phyloP scores from a whole-genome alignment of 1,140 invertebrate species.

The Cardiocondyla obscurior region DNA sequence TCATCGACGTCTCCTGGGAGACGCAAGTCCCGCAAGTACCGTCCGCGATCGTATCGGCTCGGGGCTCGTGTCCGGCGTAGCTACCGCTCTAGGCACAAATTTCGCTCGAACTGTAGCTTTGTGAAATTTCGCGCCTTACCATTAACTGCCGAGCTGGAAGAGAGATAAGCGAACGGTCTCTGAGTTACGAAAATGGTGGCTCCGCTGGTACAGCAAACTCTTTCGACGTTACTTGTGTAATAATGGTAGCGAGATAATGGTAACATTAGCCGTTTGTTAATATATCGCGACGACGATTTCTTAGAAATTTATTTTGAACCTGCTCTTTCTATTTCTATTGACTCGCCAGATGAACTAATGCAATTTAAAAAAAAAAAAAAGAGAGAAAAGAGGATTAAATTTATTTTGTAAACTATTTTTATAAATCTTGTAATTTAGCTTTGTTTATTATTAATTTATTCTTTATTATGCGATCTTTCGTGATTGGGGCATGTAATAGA shows the following conservation, averaged over 20 bases:
- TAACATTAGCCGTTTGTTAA: slow-evolving; percentile 5
- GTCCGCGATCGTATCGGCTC: slow-evolving; percentile 43
- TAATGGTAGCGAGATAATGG: not conserved
- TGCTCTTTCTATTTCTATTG: not conserved
- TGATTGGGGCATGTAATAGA: not conserved
- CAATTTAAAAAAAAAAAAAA: not conserved
- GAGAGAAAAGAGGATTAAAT: not conserved
- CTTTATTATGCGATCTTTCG: not conserved
- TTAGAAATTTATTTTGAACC: not conserved
- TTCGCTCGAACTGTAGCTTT: slow-evolving; percentile 12
- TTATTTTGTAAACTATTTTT: not conserved
- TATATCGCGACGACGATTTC: not conserved
- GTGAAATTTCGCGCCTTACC: slow-evolving; percentile 52
- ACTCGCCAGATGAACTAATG: not conserved
- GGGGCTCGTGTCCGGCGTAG: not conserved
- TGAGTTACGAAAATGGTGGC: slow-evolving; percentile 36
- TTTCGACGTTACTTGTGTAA: slow-evolving; percentile 4
- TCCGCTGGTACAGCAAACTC: not conserved
- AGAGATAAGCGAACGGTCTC: slow-evolving; percentile 31
- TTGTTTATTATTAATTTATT: not conserved
- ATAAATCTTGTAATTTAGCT: not conserved
- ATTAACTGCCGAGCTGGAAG: slow-evolving; percentile 49
- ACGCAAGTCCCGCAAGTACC: slow-evolving; percentile 14
- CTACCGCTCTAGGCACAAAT: slow-evolving; percentile 1
- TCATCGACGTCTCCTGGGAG: slow-evolving; percentile 51